Percentiles rank a stretch among this genome's conserved stretches.
Conservation (phyloP, 2,797 vertebrate genomes). For the Eurystomus glaucurus region DNA sequence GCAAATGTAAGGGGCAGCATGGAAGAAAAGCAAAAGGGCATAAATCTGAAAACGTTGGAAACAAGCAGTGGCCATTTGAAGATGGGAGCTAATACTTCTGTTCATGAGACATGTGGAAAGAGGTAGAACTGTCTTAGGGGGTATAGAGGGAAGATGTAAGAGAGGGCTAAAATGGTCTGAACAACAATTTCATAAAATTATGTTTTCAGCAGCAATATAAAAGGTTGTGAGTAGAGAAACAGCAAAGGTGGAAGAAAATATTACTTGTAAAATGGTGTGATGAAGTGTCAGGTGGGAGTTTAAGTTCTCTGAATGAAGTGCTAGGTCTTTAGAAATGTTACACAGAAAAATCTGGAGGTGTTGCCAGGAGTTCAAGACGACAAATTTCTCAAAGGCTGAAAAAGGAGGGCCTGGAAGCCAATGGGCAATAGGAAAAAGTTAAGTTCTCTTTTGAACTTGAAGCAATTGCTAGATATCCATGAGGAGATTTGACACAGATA, state of each 20-base stretch:
- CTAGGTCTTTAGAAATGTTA: background rate
- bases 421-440: background rate
- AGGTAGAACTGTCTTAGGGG: background rate
- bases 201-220: background rate
- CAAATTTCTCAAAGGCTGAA: background rate
- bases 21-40: background rate
- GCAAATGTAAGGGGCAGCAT: background rate
- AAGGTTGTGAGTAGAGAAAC: background rate
- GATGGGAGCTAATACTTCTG: background rate
- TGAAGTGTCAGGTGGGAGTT: background rate
- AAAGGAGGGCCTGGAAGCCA: background rate
- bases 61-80: background rate
- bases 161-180: background rate
- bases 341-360: background rate
- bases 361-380: background rate
- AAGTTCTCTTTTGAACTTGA: background rate
- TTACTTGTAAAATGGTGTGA: background rate
- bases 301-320: background rate
- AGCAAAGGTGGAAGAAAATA: background rate
- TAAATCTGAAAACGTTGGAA: background rate
- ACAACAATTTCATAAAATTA: background rate
- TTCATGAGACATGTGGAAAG: accelerated
- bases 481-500: background rate
- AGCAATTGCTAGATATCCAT: background rate
- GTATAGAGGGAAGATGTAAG: background rate